Conservation (phyloP, 2,888 invertebrate genomes). For the Aphrophora alni region DNA sequence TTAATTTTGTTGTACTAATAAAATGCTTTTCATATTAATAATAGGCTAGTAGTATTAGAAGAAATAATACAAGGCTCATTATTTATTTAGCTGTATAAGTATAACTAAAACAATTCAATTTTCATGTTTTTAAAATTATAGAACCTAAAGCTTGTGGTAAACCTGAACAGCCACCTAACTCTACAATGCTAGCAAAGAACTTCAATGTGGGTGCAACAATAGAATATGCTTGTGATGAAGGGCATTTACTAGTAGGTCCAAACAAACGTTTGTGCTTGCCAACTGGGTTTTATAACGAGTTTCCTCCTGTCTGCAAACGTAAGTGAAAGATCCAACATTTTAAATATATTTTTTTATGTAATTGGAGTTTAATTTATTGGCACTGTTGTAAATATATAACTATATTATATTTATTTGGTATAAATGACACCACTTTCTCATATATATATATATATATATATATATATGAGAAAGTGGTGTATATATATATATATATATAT, state of each 20-base stretch:
- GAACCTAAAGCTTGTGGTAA: constrained; percentile 90
- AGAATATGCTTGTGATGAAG: constrained; percentile 84
- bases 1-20: too few species aligned
- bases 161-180: constrained; percentile 93
- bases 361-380: background rate
- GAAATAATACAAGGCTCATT: too few species aligned
- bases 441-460: too few species aligned
- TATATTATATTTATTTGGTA: background rate
- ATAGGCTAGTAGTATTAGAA: too few species aligned
- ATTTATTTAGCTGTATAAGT: too few species aligned
- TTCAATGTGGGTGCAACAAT: constrained; percentile 84
- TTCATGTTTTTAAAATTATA: constrained; percentile 56
- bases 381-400: background rate
- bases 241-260: constrained; percentile 87
- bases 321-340: constrained; percentile 57
- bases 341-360: background rate
- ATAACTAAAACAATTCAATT: too few species aligned
- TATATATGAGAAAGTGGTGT: too few species aligned
- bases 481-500: too few species aligned
- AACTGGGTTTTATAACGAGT: constrained; percentile 93
- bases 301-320: constrained; percentile 94
- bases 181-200: constrained; percentile 79
- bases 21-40: too few species aligned
- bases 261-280: constrained; percentile 82
- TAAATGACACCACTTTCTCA: too few species aligned